A percentile compares a stretch with the other conserved stretches of the same genome.
phyloP scores from a whole-genome alignment of 37 sponge, comb jelly and placozoan species.

The Chondrosia reniformis region DNA sequence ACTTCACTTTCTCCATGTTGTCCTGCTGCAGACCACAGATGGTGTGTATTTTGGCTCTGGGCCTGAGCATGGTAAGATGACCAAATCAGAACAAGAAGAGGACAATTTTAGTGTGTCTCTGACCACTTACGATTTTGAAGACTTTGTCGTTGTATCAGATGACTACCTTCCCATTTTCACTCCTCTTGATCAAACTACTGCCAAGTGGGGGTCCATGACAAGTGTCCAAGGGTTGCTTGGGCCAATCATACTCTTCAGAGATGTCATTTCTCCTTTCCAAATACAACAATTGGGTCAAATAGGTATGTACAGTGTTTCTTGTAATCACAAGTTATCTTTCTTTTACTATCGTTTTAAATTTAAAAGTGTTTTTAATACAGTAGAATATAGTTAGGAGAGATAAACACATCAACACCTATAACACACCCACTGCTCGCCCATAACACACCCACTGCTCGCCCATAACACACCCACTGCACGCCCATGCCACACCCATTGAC shows the following conservation, averaged over 20 bases:
- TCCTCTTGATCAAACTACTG: constrained; percentile 2
- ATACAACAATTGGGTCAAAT: constrained; percentile 23
- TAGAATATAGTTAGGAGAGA: too few relatives aligned
- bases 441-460: too few relatives aligned
- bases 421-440: too few relatives aligned
- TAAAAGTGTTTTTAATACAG: too few relatives aligned
- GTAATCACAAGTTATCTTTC: too few relatives aligned
- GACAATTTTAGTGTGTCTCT: constrained; percentile 11
- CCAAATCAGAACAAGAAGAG: background rate
- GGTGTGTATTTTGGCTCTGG: constrained; percentile 5
- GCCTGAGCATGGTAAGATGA: background rate
- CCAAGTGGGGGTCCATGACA: constrained; percentile 60
- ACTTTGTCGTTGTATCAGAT: constrained; percentile 4
- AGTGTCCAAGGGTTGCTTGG: constrained; percentile 81
- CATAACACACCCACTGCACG: too few relatives aligned
- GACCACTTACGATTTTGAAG: background rate
- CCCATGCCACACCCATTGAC: too few relatives aligned
- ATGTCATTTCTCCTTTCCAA: constrained; percentile 40
- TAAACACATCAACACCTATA: too few relatives aligned
- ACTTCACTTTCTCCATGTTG: too few relatives aligned
- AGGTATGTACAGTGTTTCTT: too few relatives aligned
- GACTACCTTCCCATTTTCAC: constrained; percentile 1
- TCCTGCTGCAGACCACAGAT: constrained; percentile 3
- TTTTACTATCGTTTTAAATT: too few relatives aligned
- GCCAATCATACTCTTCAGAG: constrained; percentile 79